A percentile compares a stretch with the other conserved stretches of the same genome.
Conservation (phyloP, 2,113 vertebrate species). For the Bothrops jararaca region DNA sequence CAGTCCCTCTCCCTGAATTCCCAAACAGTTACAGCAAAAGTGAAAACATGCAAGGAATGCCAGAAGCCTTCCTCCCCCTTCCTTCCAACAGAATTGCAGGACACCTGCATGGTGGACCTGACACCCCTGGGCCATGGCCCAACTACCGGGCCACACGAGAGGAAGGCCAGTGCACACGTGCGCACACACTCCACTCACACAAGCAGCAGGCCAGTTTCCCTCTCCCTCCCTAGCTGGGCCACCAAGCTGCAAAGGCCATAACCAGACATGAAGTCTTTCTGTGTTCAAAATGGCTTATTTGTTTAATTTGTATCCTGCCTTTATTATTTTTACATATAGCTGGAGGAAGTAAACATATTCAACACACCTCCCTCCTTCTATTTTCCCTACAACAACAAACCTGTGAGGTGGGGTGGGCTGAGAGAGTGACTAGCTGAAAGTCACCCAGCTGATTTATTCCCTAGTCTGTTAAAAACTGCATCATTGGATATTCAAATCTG, state of each 20-base stretch:
- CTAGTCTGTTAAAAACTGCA: not conserved
- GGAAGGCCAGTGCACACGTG: accelerated
- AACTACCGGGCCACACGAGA: not conserved
- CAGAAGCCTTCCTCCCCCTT: too few relatives aligned
- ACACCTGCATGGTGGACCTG: too few relatives aligned
- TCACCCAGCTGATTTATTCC: not conserved
- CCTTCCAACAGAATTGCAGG: too few relatives aligned
- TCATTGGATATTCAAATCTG: not conserved
- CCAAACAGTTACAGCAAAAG: too few relatives aligned
- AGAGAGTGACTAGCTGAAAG: not conserved
- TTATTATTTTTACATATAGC: not conserved
- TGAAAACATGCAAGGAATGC: too few relatives aligned
- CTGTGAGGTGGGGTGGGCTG: not conserved
- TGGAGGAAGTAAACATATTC: not conserved
- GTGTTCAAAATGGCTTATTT: not conserved
- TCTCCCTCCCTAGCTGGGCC: not conserved
- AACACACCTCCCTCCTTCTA: not conserved
- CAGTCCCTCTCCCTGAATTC: too few relatives aligned
- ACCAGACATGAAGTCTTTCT: not conserved
- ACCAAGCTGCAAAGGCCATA: not conserved
- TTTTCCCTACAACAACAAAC: not conserved
- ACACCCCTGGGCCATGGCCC: too few relatives aligned
- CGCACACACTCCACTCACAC: not conserved
- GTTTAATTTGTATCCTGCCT: not conserved
- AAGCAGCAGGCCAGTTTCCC: not conserved